phyloP scores from a whole-genome alignment of 2,888 invertebrate species.

The Cantharis nigra region DNA sequence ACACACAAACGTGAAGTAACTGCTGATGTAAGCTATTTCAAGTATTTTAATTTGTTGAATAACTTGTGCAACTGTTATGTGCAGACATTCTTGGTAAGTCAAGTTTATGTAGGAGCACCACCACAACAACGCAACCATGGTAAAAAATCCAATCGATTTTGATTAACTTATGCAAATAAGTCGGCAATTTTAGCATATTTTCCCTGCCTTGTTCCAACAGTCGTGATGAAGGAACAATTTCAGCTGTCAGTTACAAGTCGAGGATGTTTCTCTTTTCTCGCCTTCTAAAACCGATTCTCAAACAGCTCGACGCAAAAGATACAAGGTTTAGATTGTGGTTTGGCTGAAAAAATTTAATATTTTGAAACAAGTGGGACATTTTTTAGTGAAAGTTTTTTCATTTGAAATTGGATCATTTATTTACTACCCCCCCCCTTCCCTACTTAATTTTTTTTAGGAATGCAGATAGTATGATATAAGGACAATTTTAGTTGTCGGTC shows the following conservation, averaged over 20 bases:
- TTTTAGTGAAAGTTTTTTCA: too few species aligned
- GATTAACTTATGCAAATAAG: not conserved
- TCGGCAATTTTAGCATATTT: not conserved
- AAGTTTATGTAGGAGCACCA: not conserved
- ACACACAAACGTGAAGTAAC: not conserved
- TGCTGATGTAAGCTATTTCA: not conserved
- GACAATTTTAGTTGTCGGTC: too few species aligned
- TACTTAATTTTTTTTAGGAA: too few species aligned
- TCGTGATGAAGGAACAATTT: not conserved
- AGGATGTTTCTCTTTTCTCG: not conserved
- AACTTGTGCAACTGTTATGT: not conserved
- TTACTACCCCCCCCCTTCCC: too few species aligned
- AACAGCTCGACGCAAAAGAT: not conserved
- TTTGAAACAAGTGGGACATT: too few species aligned
- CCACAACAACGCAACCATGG: not conserved
- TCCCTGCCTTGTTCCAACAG: not conserved
- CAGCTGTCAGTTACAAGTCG: not conserved
- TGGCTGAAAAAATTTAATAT: too few species aligned
- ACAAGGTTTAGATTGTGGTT: too few species aligned
- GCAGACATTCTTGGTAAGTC: not conserved
- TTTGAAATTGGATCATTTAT: too few species aligned
- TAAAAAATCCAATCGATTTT: not conserved
- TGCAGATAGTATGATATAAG: too few species aligned
- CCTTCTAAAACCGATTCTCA: not conserved
- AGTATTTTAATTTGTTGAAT: not conserved